Evolutionary conservation across 2,888 invertebrate genomes (phyloP), one percentile per base, ranked within the genome.

Genomic region (Coecobrya sp.): DNA sequence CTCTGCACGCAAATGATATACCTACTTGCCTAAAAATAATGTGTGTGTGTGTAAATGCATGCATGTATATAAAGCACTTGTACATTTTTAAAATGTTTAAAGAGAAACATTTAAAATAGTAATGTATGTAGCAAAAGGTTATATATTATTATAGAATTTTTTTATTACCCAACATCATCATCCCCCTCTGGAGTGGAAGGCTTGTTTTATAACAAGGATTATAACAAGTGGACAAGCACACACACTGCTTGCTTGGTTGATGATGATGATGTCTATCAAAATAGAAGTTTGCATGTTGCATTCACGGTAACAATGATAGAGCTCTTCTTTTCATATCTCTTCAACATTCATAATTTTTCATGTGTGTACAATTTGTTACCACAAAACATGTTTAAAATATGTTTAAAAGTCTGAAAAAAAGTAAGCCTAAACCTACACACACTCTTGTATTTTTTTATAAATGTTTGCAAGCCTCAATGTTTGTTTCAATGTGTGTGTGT

Each of bases 121-220:
- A 11, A 49, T 49, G 49, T 7, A 7, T 7, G 10, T 49, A 49
- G 1, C 7, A 36, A 36, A 36, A 36, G 36, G 36, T 36, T 36
- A 36, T 36, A n/a, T 7, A 36, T 36, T 7, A 36, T 36, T n/a
- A 36, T 36, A 36, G 36, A 2, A 13, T 49, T 49, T 7, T 49
- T 49, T 49, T 10, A 49, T 3, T n/a, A 10, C 49, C 1, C 59
- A 59, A 11, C 36, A 68, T 30, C 68, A 10, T 68, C 30, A 68
- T 30, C 68, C 68, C 68, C 68, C 68, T 65, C 65, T 68, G 68
- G 68, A 68, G 25, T 68, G 68, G 68, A 68, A 68, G 16, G 27
- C 68, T 30, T 68, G 30, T 68, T 36, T 13, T 49, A 13, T 49
- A 49, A 49, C 1, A 59, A 19, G 1, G 19, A 59, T 2, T 11